Evolutionary conservation across 2,888 invertebrate species (phyloP), one percentile per base, ranked within the genome.

Genomic region (Troides helena): DNA sequence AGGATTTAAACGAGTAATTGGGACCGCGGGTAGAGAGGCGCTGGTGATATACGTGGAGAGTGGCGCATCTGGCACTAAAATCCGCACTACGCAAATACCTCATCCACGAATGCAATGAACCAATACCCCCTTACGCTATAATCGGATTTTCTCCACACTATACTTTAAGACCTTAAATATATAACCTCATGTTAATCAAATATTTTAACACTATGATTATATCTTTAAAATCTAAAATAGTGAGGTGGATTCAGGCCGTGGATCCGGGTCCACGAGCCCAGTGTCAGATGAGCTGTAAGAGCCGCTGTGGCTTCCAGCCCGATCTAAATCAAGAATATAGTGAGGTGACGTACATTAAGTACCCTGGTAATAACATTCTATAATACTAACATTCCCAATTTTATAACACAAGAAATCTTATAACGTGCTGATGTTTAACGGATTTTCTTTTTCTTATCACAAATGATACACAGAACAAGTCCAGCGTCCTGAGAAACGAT

Each of bases 1-100:
- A 88, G 90, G 91, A 92, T 91, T 90, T 89, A 88, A 83, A 88
- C 88, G 89, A 91, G 91, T 92, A 92, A 92, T 92, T 92, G 92
- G 91, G 87, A 86, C 83, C 84, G 85, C 73, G 76, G 83, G 85
- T 86, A 81, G 83, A 86, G 86, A 84, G 85, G 85, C 80, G 74
- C 72, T 78, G 73, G 82, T 81, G 81, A 85, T 83, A 85, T 86
- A 88, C 85, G 85, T 81, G 83, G 80, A 81, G 83, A 81, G 80
- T 80, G 80, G 81, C 82, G 78, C 80, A 79, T 78, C 77, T 80
- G 76, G 80, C 78, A 78, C 76, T 50, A 68, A 67, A 53, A 66
- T 67, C 23, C 57, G 39, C 60, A 59, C 56, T 56, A 61, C 25
- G 56, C 43, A 71, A 62, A 46, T 58, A 65, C 58, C 57, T 17